Percentiles rank a stretch among this genome's conserved stretches.
Evolutionary conservation across 2,113 vertebrate genomes (phyloP).

Genomic region (Scalopus aquaticus): DNA sequence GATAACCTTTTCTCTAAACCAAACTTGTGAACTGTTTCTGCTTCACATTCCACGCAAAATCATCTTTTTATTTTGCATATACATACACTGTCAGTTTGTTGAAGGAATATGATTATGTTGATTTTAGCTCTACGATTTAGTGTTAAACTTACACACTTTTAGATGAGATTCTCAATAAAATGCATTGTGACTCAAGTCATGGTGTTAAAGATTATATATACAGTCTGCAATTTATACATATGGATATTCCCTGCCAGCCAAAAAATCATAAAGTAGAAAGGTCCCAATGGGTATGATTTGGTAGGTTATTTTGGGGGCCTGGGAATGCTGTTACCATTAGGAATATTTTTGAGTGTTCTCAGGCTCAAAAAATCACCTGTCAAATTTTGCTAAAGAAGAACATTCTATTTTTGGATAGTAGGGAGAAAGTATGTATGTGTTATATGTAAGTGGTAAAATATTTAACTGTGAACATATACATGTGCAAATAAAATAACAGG

Average conservation of each 20-base stretch:
- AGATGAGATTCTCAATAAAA: neutral
- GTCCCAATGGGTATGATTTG: neutral
- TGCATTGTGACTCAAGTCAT: neutral
- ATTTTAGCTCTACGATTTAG: neutral
- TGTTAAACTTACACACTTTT: neutral
- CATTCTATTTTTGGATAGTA: neutral
- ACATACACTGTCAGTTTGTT: neutral
- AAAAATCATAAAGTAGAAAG: neutral
- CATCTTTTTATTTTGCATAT: neutral
- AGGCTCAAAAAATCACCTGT: neutral
- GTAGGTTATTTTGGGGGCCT: neutral
- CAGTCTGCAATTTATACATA: neutral
- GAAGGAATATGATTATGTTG: neutral
- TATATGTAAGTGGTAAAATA: too few relatives aligned
- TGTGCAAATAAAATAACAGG: neutral
- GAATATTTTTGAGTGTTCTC: neutral
- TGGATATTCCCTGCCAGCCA: too few relatives aligned
- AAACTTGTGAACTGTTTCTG: neutral
- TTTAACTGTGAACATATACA: too few relatives aligned
- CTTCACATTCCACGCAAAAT: neutral
- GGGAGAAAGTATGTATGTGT: neutral
- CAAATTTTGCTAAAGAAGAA: neutral
- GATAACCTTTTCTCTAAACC: neutral
- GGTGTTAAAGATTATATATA: neutral
- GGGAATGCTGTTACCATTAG: neutral